Percentiles rank a stretch among this genome's conserved stretches.
phyloP scores from a whole-genome alignment of 30 jellyfish, hydroid and myxozoan genomes.

The Cassiopea andromeda region DNA sequence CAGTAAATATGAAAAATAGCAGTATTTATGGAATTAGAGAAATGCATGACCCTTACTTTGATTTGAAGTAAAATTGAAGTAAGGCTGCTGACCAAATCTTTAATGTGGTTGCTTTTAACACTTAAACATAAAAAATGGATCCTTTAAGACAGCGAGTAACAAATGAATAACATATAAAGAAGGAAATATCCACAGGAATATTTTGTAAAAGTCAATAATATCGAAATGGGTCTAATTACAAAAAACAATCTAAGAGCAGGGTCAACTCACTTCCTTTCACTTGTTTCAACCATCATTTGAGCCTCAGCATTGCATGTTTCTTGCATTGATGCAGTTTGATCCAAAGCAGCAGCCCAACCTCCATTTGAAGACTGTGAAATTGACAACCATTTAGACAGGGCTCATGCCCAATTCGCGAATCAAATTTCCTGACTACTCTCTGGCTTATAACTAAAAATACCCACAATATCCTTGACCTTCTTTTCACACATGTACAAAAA shows the following conservation, averaged over 20 bases:
- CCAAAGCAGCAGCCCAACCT: conserved; percentile 46
- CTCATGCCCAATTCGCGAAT: no score
- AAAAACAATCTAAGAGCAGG: no score
- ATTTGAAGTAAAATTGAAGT: conserved; percentile 91
- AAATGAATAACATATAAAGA: not conserved
- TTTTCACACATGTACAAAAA: no score
- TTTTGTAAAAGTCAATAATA: no score
- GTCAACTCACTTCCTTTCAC: conserved; percentile 58
- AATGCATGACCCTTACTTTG: conserved; percentile 33
- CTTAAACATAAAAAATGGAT: not conserved
- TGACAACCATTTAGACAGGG: not conserved
- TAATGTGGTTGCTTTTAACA: conserved; percentile 64
- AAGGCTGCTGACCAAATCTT: conserved; percentile 66
- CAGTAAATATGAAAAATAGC: no score
- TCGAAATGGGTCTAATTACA: no score
- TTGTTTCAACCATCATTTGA: conserved; percentile 60
- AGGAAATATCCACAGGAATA: no score
- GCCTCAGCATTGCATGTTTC: conserved; percentile 79
- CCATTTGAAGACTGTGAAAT: conserved; percentile 42
- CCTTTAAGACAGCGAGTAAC: not conserved
- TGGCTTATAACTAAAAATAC: no score
- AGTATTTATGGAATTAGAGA: no score
- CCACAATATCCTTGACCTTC: no score
- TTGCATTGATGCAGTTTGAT: conserved; percentile 58
- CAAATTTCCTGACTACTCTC: no score